These are phyloP conservation scores for Eristalis intricaria DNA, from an alignment of 2,888 invertebrate species.

Conservation along the genomic window DNA sequence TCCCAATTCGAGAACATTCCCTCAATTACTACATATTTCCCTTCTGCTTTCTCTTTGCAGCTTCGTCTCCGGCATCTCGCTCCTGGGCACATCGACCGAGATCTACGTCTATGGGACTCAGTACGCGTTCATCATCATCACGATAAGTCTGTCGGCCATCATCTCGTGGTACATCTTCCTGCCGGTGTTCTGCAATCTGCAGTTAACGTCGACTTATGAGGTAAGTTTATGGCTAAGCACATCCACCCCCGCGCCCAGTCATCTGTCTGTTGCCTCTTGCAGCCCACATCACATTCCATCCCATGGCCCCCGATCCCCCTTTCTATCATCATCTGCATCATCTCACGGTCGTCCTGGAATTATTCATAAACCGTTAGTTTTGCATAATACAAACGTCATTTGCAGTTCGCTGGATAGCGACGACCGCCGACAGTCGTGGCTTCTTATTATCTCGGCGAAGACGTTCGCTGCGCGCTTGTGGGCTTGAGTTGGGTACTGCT, in stretches of 20 bases:
- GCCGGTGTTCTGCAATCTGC: constrained; percentile 87
- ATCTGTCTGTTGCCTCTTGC: background rate
- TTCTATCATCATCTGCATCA: background rate
- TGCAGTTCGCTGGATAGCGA: constrained; percentile 48
- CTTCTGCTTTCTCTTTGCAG: constrained; percentile 78
- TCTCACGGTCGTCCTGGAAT: background rate
- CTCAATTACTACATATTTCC: background rate
- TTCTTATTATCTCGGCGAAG: background rate
- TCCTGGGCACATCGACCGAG: constrained; percentile 90
- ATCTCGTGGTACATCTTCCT: constrained; percentile 85
- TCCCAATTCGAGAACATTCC: background rate
- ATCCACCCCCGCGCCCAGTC: background rate
- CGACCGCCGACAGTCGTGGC: background rate
- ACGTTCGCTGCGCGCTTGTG: too few species aligned
- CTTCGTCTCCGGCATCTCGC: constrained; percentile 88
- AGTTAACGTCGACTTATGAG: constrained; percentile 89
- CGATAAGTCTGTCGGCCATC: constrained; percentile 81
- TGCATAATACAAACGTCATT: constrained; percentile 44
- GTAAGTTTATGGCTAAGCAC: constrained; percentile 79
- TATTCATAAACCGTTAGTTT: constrained; percentile 19
- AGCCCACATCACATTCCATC: background rate
- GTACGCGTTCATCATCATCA: constrained; percentile 84
- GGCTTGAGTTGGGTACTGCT: background rate
- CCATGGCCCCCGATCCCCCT: too few species aligned
- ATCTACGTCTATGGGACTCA: constrained; percentile 90